Conservation (phyloP, 2,797 vertebrate species). For the Cirrhinus mrigala region DNA sequence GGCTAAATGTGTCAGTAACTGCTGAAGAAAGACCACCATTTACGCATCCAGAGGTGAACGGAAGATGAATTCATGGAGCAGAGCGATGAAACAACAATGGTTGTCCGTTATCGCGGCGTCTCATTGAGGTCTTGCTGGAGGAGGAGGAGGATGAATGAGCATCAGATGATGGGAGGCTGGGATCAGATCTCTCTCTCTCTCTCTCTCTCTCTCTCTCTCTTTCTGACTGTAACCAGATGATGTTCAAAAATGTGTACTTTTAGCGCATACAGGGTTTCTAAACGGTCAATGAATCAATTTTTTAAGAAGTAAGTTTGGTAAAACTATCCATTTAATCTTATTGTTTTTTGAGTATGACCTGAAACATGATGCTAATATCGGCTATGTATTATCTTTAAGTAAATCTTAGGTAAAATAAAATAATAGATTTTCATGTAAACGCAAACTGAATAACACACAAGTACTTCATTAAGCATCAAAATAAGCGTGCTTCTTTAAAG, state of each 20-base stretch:
- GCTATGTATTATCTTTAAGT: too few relatives aligned
- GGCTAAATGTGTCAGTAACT: not conserved
- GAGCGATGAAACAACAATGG: conserved; percentile 13
- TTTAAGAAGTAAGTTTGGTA: not conserved
- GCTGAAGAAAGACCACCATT: conserved; percentile 13
- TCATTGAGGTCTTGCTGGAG: conserved; percentile 24
- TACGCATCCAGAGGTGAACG: not conserved
- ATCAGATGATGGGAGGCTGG: conserved; percentile 11
- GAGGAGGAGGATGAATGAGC: conserved; percentile 41
- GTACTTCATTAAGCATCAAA: too few relatives aligned
- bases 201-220: conserved; percentile 6
- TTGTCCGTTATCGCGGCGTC: not conserved
- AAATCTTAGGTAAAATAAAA: too few relatives aligned
- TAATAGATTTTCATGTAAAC: too few relatives aligned
- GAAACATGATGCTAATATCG: too few relatives aligned
- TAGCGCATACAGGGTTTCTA: not conserved
- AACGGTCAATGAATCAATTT: not conserved
- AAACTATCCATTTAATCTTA: not conserved
- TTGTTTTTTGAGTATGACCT: too few relatives aligned
- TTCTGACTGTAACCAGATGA: not conserved
- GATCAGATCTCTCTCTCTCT: not conserved
- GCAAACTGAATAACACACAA: too few relatives aligned
- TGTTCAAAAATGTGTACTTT: not conserved
- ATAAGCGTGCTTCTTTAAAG: too few relatives aligned
- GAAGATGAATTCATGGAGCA: conserved; percentile 15